These are phyloP conservation scores for Drosophila willistoni DNA, from an alignment of 1,140 invertebrate species.

Conservation along the genomic window DNA sequence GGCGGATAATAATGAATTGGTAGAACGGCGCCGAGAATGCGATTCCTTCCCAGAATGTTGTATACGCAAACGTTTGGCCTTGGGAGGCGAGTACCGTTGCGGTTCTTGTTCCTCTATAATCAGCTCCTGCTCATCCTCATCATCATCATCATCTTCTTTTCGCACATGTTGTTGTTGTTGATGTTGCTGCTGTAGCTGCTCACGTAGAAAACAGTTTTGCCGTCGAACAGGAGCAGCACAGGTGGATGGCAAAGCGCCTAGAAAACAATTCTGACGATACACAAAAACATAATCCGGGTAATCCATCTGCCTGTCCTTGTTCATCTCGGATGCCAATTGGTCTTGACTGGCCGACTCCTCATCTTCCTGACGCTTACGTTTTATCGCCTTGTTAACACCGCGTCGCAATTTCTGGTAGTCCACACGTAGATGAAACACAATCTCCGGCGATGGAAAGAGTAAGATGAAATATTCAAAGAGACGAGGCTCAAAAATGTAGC, in stretches of 20 bases:
- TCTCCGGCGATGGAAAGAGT: conserved; percentile 68
- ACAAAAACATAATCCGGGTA: conserved; percentile 60
- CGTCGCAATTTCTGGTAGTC: conserved; percentile 61
- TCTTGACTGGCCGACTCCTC: background rate
- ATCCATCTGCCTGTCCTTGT: background rate
- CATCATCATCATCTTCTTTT: background rate
- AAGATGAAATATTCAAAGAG: conserved; percentile 72
- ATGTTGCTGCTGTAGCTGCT: conserved; percentile 6
- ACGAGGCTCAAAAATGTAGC: conserved; percentile 65
- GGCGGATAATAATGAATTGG: background rate
- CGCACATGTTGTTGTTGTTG: conserved; percentile 1
- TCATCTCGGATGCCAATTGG: background rate
- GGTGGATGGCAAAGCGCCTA: conserved; percentile 54
- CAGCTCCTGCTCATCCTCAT: background rate
- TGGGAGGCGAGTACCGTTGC: conserved; percentile 17
- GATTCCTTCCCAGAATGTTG: conserved; percentile 2
- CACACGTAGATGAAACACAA: conserved; percentile 62
- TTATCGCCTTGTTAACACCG: conserved; percentile 12
- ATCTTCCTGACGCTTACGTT: conserved; percentile 31
- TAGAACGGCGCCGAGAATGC: conserved; percentile 14
- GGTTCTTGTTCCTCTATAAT: background rate
- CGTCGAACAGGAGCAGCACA: conserved; percentile 34
- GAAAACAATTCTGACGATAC: conserved; percentile 72
- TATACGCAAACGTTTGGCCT: conserved; percentile 47
- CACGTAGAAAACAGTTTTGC: conserved; percentile 41